Conservation (phyloP, 2,888 invertebrate species). For the Parthenolecanium corni region DNA sequence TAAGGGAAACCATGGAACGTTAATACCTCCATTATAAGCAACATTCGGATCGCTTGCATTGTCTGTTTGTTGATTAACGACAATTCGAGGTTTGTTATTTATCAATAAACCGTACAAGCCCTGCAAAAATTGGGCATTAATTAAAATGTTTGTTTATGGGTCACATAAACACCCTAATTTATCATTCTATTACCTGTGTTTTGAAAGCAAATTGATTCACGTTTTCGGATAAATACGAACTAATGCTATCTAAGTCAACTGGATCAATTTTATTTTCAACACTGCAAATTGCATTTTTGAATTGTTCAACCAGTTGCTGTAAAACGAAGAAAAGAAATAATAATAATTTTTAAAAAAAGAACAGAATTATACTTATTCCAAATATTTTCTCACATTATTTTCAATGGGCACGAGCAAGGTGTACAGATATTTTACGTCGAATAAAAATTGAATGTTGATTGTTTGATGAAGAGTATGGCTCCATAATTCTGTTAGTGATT, state of each 20-base stretch:
- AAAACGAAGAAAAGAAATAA: neutral
- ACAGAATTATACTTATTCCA: too few relatives aligned
- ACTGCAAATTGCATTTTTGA: neutral
- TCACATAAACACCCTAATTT: neutral
- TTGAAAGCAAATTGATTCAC: slow-evolving; percentile 11
- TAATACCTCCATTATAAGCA: neutral
- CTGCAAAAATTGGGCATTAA: neutral
- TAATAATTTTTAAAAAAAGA: too few relatives aligned
- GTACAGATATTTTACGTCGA: slow-evolving; percentile 19
- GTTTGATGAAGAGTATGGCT: slow-evolving; percentile 2
- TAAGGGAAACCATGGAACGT: slow-evolving; percentile 17
- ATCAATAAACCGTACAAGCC: slow-evolving; percentile 12
- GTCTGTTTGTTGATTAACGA: slow-evolving; percentile 2
- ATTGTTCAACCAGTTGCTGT: neutral
- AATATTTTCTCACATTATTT: neutral
- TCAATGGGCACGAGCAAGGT: slow-evolving; percentile 15
- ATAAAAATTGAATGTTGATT: slow-evolving; percentile 12
- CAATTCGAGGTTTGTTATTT: slow-evolving; percentile 6
- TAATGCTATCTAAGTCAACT: slow-evolving; percentile 15
- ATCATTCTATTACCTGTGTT: slow-evolving; percentile 9
- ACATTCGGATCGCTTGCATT: slow-evolving; percentile 18
- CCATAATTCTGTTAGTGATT: neutral
- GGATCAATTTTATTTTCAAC: slow-evolving; percentile 24
- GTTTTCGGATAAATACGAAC: slow-evolving; percentile 10
- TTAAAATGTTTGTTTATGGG: neutral